Conservation (phyloP, 2,888 invertebrate species). For the Penaeus monodon region DNA sequence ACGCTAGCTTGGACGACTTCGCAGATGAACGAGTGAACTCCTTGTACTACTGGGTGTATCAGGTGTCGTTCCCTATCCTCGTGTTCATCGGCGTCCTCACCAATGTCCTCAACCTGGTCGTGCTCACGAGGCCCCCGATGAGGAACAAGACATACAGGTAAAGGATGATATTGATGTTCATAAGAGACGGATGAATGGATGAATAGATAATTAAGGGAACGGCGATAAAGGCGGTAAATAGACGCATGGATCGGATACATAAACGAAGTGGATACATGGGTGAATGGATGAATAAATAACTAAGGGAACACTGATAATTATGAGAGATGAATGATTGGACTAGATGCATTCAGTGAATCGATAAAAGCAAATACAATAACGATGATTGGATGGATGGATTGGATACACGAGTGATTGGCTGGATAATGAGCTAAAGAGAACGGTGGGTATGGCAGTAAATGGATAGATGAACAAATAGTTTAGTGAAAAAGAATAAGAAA, state of each 20-base stretch:
- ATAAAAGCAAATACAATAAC: too few species aligned
- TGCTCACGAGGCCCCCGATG: constrained; percentile 45
- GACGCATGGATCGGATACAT: not conserved
- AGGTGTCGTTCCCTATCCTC: constrained; percentile 36
- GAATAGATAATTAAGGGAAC: not conserved
- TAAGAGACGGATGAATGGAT: not conserved
- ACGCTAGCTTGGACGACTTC: not conserved
- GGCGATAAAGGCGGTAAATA: not conserved
- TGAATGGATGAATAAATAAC: too few species aligned
- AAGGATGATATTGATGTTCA: not conserved
- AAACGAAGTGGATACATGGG: too few species aligned
- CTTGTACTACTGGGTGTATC: constrained; percentile 25
- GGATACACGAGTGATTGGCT: too few species aligned
- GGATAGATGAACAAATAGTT: too few species aligned
- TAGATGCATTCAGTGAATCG: too few species aligned
- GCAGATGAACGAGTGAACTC: not conserved
- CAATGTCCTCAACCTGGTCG: constrained; percentile 39
- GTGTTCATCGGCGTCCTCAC: constrained; percentile 22
- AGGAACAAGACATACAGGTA: constrained; percentile 36
- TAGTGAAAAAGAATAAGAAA: too few species aligned
- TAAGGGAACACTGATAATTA: too few species aligned
- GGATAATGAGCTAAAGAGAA: too few species aligned
- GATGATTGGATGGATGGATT: too few species aligned
- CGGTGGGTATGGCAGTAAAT: too few species aligned
- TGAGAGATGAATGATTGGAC: too few species aligned